Evolutionary conservation across 2,888 invertebrate species (phyloP), one percentile per base, ranked within the genome.

Genomic region (Folsomia manolachei): DNA sequence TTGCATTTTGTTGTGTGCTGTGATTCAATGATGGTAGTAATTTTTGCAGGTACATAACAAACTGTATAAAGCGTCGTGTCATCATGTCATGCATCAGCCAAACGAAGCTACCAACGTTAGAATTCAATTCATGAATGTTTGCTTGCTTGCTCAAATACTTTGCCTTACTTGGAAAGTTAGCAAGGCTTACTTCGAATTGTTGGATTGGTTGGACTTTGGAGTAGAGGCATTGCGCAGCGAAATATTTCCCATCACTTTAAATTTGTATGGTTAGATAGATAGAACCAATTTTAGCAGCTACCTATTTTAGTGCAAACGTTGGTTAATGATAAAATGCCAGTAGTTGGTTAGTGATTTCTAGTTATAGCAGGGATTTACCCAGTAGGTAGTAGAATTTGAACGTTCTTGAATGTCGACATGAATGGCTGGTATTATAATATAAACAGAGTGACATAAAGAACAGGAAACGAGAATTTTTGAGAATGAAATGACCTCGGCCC

Each of bases 401-500:
- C 39, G 39, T 39, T 39, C 39, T 39, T 39, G 39, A 4, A 39
- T 39, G 39, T 14, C 39, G 14, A 9, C 14, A 39, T 39, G 39
- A 39, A 39, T 39, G 39, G 14, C 39, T 9, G 39, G 14, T 39
- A 14, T 39, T 39, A 14, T 39, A 9, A 39, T 39, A 14, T 39
- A 14, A 9, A 39, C n/a, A n/a, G n/a, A n/a, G n/a, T n/a, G n/a
- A n/a, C 39, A 39, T 39, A 39, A 39, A 39, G 56, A 18, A 56
- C 56, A 56, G 56, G 56, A 56, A 56, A 56, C 21, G 11, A 21
- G 21, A 7, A 56, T 19, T 56, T 56, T 56, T 56, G 19, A 56
- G 21, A 56, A 56, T 18, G n/a, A 19, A 21, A 21, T 56, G 56
- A 56, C 56, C 56, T 56, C 56, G 56, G 56, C 56, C 56, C 56